phyloP scores from a whole-genome alignment of 2,797 vertebrate species.

The Champsocephalus gunnari region DNA sequence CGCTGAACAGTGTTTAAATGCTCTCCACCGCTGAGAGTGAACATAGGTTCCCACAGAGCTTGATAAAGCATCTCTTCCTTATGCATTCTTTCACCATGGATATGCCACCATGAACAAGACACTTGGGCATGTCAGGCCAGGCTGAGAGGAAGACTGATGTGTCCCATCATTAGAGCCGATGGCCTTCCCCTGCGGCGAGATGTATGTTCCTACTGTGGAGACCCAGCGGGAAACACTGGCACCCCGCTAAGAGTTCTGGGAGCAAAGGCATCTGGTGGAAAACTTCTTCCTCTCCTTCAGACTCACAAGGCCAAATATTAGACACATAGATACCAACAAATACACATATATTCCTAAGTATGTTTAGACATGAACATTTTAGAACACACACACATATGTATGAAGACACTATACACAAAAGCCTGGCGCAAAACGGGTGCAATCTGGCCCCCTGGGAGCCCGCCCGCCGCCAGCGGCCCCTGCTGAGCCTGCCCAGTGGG shows the following conservation, averaged over 20 bases:
- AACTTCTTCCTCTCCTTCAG: constrained; percentile 60
- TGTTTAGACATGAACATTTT: constrained; percentile 42
- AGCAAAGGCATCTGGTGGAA: constrained; percentile 81
- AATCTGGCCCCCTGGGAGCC: constrained; percentile 58
- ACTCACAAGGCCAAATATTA: constrained; percentile 33
- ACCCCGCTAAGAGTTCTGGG: constrained; percentile 83
- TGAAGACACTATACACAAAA: constrained; percentile 60
- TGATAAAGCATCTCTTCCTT: constrained; percentile 77
- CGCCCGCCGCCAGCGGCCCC: constrained; percentile 59
- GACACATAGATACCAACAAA: constrained; percentile 21
- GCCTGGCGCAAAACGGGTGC: constrained; percentile 67
- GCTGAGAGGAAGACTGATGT: constrained; percentile 78
- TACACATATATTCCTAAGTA: constrained; percentile 13
- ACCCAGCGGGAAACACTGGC: constrained; percentile 78
- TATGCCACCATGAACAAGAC: constrained; percentile 81
- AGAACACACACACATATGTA: constrained; percentile 6
- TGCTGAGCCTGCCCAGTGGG: constrained; percentile 79
- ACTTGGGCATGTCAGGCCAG: constrained; percentile 73
- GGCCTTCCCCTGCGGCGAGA: constrained; percentile 70
- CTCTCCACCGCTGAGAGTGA: constrained; percentile 67
- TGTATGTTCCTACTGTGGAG: constrained; percentile 74
- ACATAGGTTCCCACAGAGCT: constrained; percentile 82
- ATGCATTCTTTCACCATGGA: constrained; percentile 75
- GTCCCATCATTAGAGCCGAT: constrained; percentile 70
- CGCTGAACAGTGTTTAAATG: constrained; percentile 69